phyloP scores from a whole-genome alignment of 1,140 invertebrate genomes.

The Acromyrmex heyeri region DNA sequence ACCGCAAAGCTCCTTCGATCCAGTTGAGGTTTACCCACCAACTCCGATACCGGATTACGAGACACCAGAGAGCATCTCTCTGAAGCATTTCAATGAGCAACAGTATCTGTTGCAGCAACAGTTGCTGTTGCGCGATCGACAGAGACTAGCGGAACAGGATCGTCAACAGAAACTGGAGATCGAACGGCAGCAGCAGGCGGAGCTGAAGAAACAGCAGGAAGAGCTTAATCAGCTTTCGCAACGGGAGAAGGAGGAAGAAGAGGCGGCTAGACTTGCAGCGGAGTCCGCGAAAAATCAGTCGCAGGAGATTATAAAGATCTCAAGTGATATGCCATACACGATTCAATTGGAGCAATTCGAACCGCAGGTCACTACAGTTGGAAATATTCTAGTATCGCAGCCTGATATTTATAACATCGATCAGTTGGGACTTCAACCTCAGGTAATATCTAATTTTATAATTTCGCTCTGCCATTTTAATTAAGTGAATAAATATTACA shows the following conservation, averaged over 20 bases:
- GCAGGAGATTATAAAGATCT: constrained; percentile 42
- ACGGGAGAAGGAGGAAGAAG: constrained; percentile 75
- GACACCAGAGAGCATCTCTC: constrained; percentile 83
- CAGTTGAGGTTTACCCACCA: constrained; percentile 78
- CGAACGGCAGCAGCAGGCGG: constrained; percentile 79
- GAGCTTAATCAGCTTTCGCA: constrained; percentile 76
- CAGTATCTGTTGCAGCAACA: constrained; percentile 84
- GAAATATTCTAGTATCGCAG: constrained; percentile 33
- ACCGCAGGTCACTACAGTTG: constrained; percentile 60
- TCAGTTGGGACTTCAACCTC: constrained; percentile 57
- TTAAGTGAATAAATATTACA: not conserved
- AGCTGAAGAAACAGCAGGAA: constrained; percentile 79
- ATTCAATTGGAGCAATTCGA: constrained; percentile 69
- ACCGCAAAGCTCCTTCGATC: constrained; percentile 77
- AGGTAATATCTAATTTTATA: constrained; percentile 53
- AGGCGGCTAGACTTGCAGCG: constrained; percentile 38
- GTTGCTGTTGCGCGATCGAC: constrained; percentile 81
- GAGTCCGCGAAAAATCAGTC: constrained; percentile 64
- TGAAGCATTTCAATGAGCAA: constrained; percentile 85
- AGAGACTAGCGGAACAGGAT: constrained; percentile 81
- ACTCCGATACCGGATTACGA: constrained; percentile 79
- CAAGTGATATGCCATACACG: constrained; percentile 39
- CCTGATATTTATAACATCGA: constrained; percentile 28
- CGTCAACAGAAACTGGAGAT: constrained; percentile 79
- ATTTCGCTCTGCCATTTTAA: not conserved